These are phyloP conservation scores for Cephus pygmeus DNA, from an alignment of 2,888 invertebrate genomes.

Conservation along the genomic window DNA sequence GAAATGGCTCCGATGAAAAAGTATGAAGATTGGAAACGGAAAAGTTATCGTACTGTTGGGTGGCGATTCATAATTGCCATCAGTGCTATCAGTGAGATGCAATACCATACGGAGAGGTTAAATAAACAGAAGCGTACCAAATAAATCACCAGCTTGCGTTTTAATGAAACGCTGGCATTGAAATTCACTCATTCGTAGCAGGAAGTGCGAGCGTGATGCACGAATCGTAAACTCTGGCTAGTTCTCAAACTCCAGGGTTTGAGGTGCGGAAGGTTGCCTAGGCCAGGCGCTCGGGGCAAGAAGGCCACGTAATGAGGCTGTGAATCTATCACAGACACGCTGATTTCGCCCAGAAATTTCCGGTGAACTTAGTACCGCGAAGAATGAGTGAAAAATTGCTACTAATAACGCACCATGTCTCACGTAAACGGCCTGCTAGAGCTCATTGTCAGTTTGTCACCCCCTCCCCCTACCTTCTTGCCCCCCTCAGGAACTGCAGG, in stretches of 20 bases:
- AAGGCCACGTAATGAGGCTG: conserved; percentile 12
- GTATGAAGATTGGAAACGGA: not conserved
- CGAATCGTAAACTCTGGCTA: conserved; percentile 12
- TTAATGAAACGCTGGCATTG: conserved; percentile 16
- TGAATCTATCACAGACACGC: conserved; percentile 16
- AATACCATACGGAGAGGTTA: conserved; percentile 2
- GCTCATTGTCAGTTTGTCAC: not conserved
- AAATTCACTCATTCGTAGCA: conserved; percentile 3
- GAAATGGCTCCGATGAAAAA: not conserved
- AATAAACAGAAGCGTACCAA: conserved; percentile 16
- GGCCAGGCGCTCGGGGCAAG: not conserved
- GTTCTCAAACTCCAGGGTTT: not conserved
- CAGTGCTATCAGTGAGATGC: not conserved
- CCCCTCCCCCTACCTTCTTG: not conserved
- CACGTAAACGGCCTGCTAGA: not conserved
- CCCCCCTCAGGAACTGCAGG: not conserved
- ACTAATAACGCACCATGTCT: not conserved
- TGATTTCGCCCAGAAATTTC: not conserved
- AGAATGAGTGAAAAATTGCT: conserved; percentile 3
- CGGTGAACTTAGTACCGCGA: not conserved
- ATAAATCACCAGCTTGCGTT: conserved; percentile 13
- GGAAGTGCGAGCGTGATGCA: conserved; percentile 3
- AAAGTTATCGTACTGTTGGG: not conserved
- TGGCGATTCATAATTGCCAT: not conserved
- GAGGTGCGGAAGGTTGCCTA: conserved; percentile 5